Conservation (phyloP, 1,140 invertebrate species). For the Drosophila pallidifrons region DNA sequence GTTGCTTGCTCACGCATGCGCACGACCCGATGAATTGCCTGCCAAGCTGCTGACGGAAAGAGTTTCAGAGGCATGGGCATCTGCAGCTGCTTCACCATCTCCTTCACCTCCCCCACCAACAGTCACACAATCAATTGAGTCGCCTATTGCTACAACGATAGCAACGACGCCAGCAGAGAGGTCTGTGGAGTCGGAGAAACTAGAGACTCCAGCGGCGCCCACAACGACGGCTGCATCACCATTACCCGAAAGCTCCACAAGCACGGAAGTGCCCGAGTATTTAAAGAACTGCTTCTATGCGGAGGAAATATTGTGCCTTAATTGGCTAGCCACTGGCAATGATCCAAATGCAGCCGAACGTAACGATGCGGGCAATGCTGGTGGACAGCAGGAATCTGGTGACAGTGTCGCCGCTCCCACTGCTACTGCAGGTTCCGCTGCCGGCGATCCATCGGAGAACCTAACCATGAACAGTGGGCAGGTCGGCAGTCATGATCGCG, state of each 20-base stretch:
- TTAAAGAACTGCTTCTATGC: slow-evolving; percentile 76
- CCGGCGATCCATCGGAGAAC: slow-evolving; percentile 1
- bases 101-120: background rate
- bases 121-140: slow-evolving; percentile 5
- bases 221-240: slow-evolving; percentile 25
- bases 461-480: slow-evolving; percentile 2
- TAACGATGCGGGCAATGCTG: slow-evolving; percentile 1
- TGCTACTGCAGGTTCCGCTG: background rate
- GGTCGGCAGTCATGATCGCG: slow-evolving; percentile 21
- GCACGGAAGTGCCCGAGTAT: slow-evolving; percentile 62
- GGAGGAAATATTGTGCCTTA: slow-evolving; percentile 69
- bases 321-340: slow-evolving; percentile 25
- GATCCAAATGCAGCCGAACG: slow-evolving; percentile 10
- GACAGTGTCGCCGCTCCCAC: background rate
- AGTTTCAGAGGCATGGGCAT: background rate
- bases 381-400: background rate
- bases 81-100: background rate
- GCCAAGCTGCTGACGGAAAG: slow-evolving; percentile 4
- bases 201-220: slow-evolving; percentile 17
- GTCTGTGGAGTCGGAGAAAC: background rate
- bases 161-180: slow-evolving; percentile 6
- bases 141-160: background rate
- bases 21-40: slow-evolving; percentile 34
- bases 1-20: slow-evolving; percentile 44
- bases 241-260: background rate